phyloP scores from a whole-genome alignment of 2,113 vertebrate genomes.

The Chaetorhynchus papuensis region DNA sequence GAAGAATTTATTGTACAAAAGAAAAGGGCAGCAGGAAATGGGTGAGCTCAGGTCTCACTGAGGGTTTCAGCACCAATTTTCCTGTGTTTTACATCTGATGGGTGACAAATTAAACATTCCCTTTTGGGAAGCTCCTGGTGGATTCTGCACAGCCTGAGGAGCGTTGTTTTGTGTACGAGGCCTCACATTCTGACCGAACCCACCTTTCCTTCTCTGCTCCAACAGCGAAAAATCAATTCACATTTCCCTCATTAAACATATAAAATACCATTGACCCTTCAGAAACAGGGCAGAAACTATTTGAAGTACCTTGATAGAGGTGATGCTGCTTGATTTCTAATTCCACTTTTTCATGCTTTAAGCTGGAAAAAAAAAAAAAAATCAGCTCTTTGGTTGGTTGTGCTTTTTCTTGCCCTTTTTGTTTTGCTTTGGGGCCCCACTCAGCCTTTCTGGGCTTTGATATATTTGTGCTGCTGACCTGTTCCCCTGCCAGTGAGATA shows the following conservation, averaged over 20 bases:
- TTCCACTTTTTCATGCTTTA: not conserved
- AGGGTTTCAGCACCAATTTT: not conserved
- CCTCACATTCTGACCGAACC: rapidly evolving
- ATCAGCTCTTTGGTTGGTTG: not conserved
- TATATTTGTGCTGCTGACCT: not conserved
- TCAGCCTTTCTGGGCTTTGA: not conserved
- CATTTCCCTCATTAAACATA: not conserved
- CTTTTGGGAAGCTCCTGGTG: not conserved
- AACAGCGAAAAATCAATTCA: not conserved
- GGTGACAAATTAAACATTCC: too few species aligned
- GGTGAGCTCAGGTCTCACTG: not conserved
- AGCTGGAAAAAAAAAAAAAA: not conserved
- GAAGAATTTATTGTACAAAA: not conserved
- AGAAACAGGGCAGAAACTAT: not conserved
- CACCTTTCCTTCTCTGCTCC: not conserved
- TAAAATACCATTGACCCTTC: not conserved
- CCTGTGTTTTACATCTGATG: not conserved
- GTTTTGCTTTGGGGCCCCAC: not conserved
- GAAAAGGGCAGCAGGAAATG: not conserved
- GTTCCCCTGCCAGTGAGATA: not conserved
- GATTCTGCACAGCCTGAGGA: not conserved
- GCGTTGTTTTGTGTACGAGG: rapidly evolving
- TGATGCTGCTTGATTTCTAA: not conserved
- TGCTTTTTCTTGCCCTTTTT: not conserved
- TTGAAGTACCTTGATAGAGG: not conserved